Evolutionary conservation across 2,113 vertebrate genomes (phyloP).

Genomic region (Cettia cetti): DNA sequence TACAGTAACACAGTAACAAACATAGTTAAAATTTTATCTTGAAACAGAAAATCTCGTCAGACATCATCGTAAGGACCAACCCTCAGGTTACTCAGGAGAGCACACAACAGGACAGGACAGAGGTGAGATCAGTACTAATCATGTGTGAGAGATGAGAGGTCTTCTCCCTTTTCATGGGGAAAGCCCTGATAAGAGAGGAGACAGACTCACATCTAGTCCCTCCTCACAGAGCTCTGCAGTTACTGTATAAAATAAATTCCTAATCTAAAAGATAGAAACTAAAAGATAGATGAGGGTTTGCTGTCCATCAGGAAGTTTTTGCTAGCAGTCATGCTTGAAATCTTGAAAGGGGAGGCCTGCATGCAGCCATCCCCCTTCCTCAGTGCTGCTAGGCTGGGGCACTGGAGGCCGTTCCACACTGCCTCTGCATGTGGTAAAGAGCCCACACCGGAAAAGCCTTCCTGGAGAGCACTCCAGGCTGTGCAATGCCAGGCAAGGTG

Average conservation of each 20-base stretch:
- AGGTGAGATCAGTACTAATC: not conserved
- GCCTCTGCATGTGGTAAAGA: not conserved
- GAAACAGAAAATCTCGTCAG: not conserved
- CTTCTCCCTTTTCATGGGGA: not conserved
- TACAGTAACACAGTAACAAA: not conserved
- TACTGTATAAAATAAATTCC: not conserved
- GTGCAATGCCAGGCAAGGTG: not conserved
- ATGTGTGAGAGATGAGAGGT: fast-evolving
- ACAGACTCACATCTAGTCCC: not conserved
- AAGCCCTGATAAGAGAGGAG: not conserved
- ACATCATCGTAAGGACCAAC: not conserved
- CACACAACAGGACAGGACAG: not conserved
- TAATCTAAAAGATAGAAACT: not conserved
- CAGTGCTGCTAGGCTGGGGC: not conserved
- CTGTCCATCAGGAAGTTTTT: not conserved
- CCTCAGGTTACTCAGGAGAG: not conserved
- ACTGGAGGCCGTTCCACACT: fast-evolving
- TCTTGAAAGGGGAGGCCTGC: not conserved
- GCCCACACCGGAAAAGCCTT: not conserved
- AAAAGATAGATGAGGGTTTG: fast-evolving
- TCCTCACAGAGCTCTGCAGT: not conserved
- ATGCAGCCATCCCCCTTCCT: not conserved
- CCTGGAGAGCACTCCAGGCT: not conserved
- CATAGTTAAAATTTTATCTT: not conserved
- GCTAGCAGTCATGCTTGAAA: not conserved